phyloP scores from a whole-genome alignment of 37 sponge, comb jelly and placozoan species.

The Lycopodina hypogea region DNA sequence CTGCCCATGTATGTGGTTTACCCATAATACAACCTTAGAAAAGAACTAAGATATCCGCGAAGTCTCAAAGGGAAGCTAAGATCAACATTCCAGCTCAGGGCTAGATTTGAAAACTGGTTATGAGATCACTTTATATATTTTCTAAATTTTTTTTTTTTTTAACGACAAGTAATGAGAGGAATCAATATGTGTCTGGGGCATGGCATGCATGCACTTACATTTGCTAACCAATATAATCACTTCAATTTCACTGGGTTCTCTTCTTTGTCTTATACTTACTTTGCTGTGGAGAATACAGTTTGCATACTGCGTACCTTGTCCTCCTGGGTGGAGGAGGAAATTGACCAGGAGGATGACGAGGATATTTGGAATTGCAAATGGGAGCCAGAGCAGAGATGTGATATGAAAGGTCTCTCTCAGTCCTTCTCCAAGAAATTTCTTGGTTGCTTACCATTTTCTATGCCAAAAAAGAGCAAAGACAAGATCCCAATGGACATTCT shows the following conservation, averaged over 20 bases:
- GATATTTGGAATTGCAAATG: conserved; percentile 61
- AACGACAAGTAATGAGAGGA: no score
- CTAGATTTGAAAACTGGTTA: no score
- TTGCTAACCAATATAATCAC: no score
- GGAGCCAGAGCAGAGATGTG: conserved; percentile 51
- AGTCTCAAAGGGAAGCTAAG: no score
- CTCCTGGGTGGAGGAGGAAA: conserved; percentile 84
- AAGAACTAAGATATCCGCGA: no score
- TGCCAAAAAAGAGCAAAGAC: not conserved
- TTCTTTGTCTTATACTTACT: not conserved
- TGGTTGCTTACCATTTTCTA: conserved; percentile 31
- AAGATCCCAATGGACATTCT: not conserved
- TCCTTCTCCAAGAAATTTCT: conserved; percentile 25
- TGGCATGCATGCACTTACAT: no score
- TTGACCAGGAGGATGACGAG: conserved; percentile 66
- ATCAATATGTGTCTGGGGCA: no score
- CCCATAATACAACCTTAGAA: no score
- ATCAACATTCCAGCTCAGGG: no score
- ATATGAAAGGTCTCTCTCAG: conserved; percentile 40
- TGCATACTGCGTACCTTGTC: conserved; percentile 94
- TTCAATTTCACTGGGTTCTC: not conserved
- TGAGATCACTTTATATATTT: no score
- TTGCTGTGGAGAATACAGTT: conserved; percentile 89
- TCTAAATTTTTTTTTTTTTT: no score
- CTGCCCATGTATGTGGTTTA: no score